Base-by-base conservation (phyloP, 2,888 invertebrate genomes). In the Tridacna crocea region DNA sequence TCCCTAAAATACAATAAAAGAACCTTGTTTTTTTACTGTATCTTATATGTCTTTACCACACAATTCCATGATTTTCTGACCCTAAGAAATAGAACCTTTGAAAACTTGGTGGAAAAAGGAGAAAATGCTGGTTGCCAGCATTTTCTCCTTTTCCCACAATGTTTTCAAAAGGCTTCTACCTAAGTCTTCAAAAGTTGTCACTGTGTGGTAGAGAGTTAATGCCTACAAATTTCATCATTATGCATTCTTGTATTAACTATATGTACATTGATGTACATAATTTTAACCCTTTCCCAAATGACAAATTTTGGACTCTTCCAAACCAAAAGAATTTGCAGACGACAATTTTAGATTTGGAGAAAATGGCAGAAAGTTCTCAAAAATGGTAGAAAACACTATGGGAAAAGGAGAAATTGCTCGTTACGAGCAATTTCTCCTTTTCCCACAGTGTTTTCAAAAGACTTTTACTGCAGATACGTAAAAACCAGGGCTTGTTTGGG, bases 1-100 rank as follows among this genome's bases (percentile, higher is more conserved):
- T 48, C 93, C 93, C 94, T 94, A 85, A 17, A 87, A 84, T 73
- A 55, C 27, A 77, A 22, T 3, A 70, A 11, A 24, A 46, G 61
- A 19, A 51, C 3, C 10, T 1, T 68, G 68, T 68, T 6, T 36
- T 36, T 36, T 4, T 36, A 36, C 8, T n/a, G n/a, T 36, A 36
- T 36, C 36, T 36, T 36, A 36, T 36, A 36, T 4, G 3, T 36
- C 36, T 36, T 36, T 36, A 36, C 36, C 36, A 36, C 2, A 36
- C 36, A 8, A 36, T n/a, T n/a, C n/a, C n/a, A n/a, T n/a, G n/a
- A n/a, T n/a, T n/a, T n/a, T n/a, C n/a, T n/a, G n/a, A n/a, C n/a
- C n/a, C 24, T 24, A 61, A 61, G 10, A 61, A 19, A 61, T n/a
- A n/a, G n/a, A n/a, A n/a, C n/a, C n/a, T n/a, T n/a, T n/a, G n/a